Evolutionary conservation across 2,797 vertebrate species (phyloP).

Genomic region (Eptatretus atami): DNA sequence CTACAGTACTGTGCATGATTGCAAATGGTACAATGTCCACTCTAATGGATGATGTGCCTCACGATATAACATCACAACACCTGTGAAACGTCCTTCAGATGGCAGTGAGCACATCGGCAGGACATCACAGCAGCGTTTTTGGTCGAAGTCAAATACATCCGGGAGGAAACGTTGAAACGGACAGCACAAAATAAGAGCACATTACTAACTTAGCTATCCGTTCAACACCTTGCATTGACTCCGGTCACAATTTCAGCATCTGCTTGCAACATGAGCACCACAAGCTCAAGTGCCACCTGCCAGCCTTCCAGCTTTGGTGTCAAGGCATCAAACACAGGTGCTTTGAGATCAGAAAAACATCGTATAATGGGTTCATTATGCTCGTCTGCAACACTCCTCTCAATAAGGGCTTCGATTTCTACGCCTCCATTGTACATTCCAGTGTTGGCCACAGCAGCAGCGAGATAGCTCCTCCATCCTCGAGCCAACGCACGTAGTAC

Average conservation of each 20-base stretch:
- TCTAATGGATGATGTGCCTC: no score
- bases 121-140: no score
- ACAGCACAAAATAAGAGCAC: no score
- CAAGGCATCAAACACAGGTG: constrained; percentile 1
- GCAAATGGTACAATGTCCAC: no score
- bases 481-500: neutral
- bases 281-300: constrained; percentile 1
- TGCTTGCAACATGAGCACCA: constrained; percentile 1
- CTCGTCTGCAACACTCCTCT: neutral
- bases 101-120: no score
- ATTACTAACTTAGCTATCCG: neutral
- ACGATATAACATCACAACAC: no score
- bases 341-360: neutral
- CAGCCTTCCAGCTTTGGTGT: neutral
- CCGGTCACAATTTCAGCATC: constrained; percentile 2
- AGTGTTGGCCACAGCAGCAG: constrained; percentile 1
- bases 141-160: no score
- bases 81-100: no score
- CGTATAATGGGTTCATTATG: neutral
- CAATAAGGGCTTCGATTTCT: neutral
- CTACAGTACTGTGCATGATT: no score
- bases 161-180: no score
- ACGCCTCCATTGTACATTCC: neutral
- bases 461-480: constrained; percentile 2
- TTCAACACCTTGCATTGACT: neutral